phyloP scores from a whole-genome alignment of 2,888 invertebrate genomes.

The Philaethria dido region DNA sequence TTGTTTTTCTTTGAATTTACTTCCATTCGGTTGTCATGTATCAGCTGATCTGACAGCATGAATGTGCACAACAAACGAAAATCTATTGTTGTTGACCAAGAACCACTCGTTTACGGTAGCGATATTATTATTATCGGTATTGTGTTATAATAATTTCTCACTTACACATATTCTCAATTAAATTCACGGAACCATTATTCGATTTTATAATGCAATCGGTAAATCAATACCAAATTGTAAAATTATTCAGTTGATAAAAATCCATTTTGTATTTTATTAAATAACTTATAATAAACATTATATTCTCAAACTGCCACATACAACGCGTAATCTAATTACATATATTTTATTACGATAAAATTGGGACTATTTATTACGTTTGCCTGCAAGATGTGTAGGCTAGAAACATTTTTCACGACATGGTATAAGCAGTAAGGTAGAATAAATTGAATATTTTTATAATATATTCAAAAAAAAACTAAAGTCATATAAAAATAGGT shows the following conservation, averaged over 20 bases:
- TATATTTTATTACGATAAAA: conserved; percentile 14
- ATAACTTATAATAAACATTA: conserved; percentile 1
- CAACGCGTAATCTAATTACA: conserved; percentile 13
- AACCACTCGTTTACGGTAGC: background rate
- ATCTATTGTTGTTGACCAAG: background rate
- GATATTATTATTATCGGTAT: background rate
- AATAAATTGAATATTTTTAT: conserved; percentile 23
- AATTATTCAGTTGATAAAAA: background rate
- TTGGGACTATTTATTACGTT: conserved; percentile 16
- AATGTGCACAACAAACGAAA: background rate
- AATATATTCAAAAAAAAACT: conserved; percentile 20
- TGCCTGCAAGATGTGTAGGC: conserved; percentile 13
- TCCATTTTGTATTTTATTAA: conserved; percentile 13
- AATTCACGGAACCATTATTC: background rate
- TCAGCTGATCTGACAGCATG: background rate
- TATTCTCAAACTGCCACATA: conserved; percentile 17
- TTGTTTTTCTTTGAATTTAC: background rate
- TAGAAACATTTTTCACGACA: conserved; percentile 16
- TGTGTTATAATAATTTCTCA: background rate
- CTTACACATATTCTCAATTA: background rate
- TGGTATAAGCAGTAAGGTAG: conserved; percentile 24
- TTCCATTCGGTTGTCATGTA: background rate
- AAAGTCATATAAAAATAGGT: background rate
- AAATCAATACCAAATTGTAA: background rate
- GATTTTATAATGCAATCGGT: background rate